Conservation (phyloP, 2,113 vertebrate species). For the Chaetura pelagica region DNA sequence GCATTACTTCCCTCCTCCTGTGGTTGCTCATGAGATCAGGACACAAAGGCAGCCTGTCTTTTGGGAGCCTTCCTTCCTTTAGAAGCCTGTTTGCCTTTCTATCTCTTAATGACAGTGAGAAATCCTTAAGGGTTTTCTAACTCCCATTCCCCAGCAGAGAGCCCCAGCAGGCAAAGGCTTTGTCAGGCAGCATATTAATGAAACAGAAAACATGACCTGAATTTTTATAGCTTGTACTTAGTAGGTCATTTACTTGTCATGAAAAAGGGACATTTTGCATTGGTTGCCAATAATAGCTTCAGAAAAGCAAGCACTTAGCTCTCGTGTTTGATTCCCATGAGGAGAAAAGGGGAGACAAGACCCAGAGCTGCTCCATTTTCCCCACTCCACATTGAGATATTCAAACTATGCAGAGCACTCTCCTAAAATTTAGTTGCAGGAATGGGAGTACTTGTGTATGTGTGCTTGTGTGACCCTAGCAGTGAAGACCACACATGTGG, state of each 20-base stretch:
- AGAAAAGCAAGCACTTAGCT: constrained; percentile 48
- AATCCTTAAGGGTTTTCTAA: constrained; percentile 61
- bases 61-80: constrained; percentile 40
- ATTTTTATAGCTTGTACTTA: constrained; percentile 68
- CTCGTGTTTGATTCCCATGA: constrained; percentile 38
- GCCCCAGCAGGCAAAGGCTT: constrained; percentile 52
- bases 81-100: constrained; percentile 47
- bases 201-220: constrained; percentile 67
- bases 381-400: neutral
- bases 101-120: constrained; percentile 54
- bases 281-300: constrained; percentile 54
- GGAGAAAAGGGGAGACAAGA: neutral
- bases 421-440: neutral
- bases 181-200: constrained; percentile 66
- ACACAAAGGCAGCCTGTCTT: constrained; percentile 51
- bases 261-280: constrained; percentile 56
- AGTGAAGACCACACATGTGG: neutral
- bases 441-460: neutral
- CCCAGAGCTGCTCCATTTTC: neutral
- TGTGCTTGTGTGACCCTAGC: neutral
- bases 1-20: constrained; percentile 26
- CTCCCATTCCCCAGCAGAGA: constrained; percentile 40
- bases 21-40: constrained; percentile 44
- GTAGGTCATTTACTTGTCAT: constrained; percentile 58
- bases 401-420: neutral